Evolutionary conservation across 2,113 vertebrate species (phyloP).

Genomic region (Corythornis vintsioides): DNA sequence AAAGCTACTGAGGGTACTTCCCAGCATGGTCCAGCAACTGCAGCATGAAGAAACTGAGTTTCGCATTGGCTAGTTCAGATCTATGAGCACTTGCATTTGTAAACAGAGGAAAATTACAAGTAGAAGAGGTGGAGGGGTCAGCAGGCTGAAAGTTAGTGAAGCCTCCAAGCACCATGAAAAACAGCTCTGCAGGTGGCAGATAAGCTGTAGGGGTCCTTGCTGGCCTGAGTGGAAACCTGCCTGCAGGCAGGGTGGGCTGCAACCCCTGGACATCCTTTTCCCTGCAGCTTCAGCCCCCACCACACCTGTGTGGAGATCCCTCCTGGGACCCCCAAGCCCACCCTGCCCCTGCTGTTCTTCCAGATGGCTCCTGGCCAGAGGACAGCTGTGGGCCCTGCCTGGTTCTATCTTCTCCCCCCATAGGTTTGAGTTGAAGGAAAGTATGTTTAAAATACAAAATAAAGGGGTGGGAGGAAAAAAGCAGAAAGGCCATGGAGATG

Average conservation of each 20-base stretch:
- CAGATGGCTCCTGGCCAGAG: background rate
- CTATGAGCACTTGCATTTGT: background rate
- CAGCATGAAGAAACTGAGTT: background rate
- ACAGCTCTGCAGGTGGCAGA: background rate
- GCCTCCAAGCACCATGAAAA: background rate
- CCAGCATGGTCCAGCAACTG: background rate
- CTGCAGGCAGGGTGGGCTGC: background rate
- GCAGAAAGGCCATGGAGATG: background rate
- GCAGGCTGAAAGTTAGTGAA: background rate
- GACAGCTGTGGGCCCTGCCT: background rate
- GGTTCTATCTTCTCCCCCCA: background rate
- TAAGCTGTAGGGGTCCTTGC: background rate
- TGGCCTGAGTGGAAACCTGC: background rate
- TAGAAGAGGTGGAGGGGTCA: background rate
- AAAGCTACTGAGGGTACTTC: background rate
- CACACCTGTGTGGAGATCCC: fast-evolving
- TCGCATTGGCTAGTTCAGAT: background rate
- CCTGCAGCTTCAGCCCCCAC: background rate
- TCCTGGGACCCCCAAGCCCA: background rate
- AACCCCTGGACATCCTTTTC: background rate
- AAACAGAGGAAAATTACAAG: background rate
- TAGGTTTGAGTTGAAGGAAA: background rate
- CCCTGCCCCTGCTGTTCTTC: background rate
- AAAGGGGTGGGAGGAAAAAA: fast-evolving
- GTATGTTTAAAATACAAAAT: background rate